Evolutionary conservation across 2,888 invertebrate species (phyloP).

Genomic region (Herminia tarsipennalis): DNA sequence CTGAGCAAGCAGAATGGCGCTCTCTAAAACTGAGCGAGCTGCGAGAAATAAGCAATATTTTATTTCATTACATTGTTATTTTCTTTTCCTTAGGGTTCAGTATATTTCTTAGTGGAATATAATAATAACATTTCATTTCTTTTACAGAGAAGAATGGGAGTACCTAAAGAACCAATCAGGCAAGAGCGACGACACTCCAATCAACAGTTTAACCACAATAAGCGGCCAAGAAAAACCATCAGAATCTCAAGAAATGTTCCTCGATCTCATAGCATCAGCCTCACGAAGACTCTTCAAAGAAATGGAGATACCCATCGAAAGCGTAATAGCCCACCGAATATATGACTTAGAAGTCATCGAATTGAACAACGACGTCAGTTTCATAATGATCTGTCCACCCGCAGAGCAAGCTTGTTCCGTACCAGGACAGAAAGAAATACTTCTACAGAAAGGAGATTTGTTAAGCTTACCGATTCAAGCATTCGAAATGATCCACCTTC

Average conservation of each 20-base stretch:
- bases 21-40: too few relatives aligned
- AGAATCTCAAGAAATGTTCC: slow-evolving; percentile 92
- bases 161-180: slow-evolving; percentile 89
- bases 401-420: slow-evolving; percentile 97
- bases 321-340: slow-evolving; percentile 91
- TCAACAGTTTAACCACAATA: slow-evolving; percentile 69
- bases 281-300: slow-evolving; percentile 91
- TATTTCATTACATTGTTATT: too few relatives aligned
- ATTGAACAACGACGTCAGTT: slow-evolving; percentile 95
- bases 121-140: background rate
- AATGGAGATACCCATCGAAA: slow-evolving; percentile 91
- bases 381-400: slow-evolving; percentile 96
- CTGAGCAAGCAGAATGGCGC: too few relatives aligned
- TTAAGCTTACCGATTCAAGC: slow-evolving; percentile 97
- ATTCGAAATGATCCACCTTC: slow-evolving; percentile 97
- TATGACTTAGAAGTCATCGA: slow-evolving; percentile 98
- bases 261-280: slow-evolving; percentile 91
- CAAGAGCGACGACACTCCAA: slow-evolving; percentile 61
- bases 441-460: slow-evolving; percentile 93
- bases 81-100: too few relatives aligned
- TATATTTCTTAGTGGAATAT: too few relatives aligned
- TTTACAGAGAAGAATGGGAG: slow-evolving; percentile 96
- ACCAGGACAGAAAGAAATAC: slow-evolving; percentile 93
- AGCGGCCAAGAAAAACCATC: slow-evolving; percentile 81
- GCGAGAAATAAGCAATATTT: too few relatives aligned